Conservation (phyloP, 2,888 invertebrate species). For the Meta bourneti region DNA sequence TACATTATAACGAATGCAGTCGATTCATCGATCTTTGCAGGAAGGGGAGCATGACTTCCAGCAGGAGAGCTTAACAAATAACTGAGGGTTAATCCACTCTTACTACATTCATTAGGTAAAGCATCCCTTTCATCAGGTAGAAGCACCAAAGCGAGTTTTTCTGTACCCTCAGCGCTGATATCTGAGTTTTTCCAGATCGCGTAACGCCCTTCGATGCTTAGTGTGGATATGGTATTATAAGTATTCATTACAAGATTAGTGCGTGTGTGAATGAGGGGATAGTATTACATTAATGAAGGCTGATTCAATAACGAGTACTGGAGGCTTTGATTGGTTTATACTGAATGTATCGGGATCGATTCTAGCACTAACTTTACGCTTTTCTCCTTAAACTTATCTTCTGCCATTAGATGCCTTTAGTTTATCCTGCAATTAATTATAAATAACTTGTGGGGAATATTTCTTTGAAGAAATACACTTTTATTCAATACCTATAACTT, state of each 20-base stretch:
- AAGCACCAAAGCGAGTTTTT: neutral
- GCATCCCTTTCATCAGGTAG: neutral
- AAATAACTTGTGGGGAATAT: too few relatives aligned
- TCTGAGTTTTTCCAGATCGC: neutral
- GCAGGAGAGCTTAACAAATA: neutral
- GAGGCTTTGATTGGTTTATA: too few relatives aligned
- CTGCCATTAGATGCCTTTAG: too few relatives aligned
- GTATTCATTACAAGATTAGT: neutral
- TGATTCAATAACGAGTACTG: too few relatives aligned
- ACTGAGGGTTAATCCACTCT: neutral
- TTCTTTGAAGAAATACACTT: too few relatives aligned
- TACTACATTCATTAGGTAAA: neutral
- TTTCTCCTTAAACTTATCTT: too few relatives aligned
- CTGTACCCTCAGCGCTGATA: neutral
- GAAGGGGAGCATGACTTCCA: neutral
- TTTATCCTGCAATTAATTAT: too few relatives aligned
- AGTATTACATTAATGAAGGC: neutral
- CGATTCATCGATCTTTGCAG: constrained; percentile 32
- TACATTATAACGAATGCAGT: constrained; percentile 59
- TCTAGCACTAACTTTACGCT: too few relatives aligned
- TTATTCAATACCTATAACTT: too few relatives aligned
- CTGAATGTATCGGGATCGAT: too few relatives aligned
- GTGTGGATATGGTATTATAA: neutral
- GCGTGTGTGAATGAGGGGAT: neutral
- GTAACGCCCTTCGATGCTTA: neutral